Evolutionary conservation across 2,888 invertebrate species (phyloP).

Genomic region (Furcula furcula): DNA sequence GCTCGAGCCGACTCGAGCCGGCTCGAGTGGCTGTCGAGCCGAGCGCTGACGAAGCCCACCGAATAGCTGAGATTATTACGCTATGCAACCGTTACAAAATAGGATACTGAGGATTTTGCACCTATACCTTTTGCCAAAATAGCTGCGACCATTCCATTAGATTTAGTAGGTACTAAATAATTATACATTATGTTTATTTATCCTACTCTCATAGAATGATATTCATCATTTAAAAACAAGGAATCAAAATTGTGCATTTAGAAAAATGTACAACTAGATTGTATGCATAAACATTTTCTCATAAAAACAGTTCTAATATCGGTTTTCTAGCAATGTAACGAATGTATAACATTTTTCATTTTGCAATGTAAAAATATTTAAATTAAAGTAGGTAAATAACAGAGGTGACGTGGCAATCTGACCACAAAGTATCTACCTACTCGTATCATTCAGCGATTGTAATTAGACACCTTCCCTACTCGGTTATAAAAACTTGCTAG

Average conservation of each 20-base stretch:
- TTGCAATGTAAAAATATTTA: constrained; percentile 57
- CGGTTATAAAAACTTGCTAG: constrained; percentile 25
- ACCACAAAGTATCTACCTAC: constrained; percentile 67
- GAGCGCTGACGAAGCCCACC: constrained; percentile 71
- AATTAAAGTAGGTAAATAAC: constrained; percentile 66
- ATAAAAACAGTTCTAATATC: too few relatives aligned
- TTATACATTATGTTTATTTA: too few relatives aligned
- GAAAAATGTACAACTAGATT: too few relatives aligned
- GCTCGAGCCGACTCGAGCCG: constrained; percentile 51
- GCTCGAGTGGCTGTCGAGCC: constrained; percentile 68
- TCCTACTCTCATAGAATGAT: too few relatives aligned
- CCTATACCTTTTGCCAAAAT: constrained; percentile 34
- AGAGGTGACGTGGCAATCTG: constrained; percentile 63
- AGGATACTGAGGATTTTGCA: constrained; percentile 55
- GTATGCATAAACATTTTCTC: too few relatives aligned
- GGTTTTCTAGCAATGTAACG: too few relatives aligned
- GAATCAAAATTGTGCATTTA: too few relatives aligned
- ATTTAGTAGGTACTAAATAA: too few relatives aligned
- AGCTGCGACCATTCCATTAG: constrained; percentile 18
- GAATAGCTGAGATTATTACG: constrained; percentile 69
- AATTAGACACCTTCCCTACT: constrained; percentile 53
- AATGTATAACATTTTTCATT: constrained; percentile 34
- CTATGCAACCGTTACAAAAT: constrained; percentile 60
- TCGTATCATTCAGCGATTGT: constrained; percentile 64
- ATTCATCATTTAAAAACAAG: too few relatives aligned